Percentiles rank a stretch among this genome's conserved stretches.
Conservation (phyloP, 2,888 invertebrate species). For the Tiliacea aurago region DNA sequence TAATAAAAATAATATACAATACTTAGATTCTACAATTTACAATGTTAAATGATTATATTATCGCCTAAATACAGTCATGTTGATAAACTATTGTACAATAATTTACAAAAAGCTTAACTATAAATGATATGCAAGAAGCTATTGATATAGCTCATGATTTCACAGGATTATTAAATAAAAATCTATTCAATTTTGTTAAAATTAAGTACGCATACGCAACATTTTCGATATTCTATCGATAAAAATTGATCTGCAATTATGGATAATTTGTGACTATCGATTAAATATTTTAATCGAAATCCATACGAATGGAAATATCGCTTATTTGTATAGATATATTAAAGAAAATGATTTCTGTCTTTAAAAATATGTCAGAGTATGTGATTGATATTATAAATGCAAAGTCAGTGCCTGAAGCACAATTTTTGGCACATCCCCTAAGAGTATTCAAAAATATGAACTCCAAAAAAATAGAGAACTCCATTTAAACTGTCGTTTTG, state of each 20-base stretch:
- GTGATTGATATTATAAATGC: slow-evolving; percentile 62
- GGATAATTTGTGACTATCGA: slow-evolving; percentile 22
- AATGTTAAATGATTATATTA: slow-evolving; percentile 76
- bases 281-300: slow-evolving; percentile 12
- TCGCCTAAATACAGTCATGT: slow-evolving; percentile 85
- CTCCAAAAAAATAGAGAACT: slow-evolving; percentile 59
- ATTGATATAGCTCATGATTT: slow-evolving; percentile 69
- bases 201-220: slow-evolving; percentile 38
- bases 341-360: slow-evolving; percentile 31
- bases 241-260: slow-evolving; percentile 11
- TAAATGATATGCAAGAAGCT: slow-evolving; percentile 90
- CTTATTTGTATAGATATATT: slow-evolving; percentile 1
- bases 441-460: slow-evolving; percentile 66
- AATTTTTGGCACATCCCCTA: slow-evolving; percentile 61
- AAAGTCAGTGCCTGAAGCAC: slow-evolving; percentile 59
- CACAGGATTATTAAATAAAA: slow-evolving; percentile 58
- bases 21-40: slow-evolving; percentile 76
- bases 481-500: slow-evolving; percentile 66
- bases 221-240: slow-evolving; percentile 34
- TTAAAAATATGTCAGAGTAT: slow-evolving; percentile 42
- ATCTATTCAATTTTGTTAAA: slow-evolving; percentile 36
- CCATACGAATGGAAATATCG: not conserved
- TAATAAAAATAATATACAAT: slow-evolving; percentile 83
- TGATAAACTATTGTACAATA: slow-evolving; percentile 87
- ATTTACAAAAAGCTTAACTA: slow-evolving; percentile 88